Evolutionary conservation across 2,113 vertebrate species (phyloP), one percentile per base, ranked within the genome.

Genomic region (Ochotona curzoniae): DNA sequence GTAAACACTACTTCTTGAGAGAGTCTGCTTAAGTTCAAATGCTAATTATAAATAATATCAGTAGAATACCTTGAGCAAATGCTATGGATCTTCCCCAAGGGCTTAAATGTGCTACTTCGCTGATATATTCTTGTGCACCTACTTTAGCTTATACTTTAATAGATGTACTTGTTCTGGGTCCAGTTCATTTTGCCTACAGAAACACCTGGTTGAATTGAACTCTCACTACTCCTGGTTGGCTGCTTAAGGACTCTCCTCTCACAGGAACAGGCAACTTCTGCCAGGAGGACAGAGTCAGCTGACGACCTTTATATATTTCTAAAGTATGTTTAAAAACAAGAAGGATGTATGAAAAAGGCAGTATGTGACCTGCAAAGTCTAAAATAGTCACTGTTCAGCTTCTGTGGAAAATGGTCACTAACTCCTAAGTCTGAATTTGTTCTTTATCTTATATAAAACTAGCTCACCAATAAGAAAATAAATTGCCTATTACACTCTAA

Each of bases 321-420:
- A 90, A 83, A 90, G 38, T 15, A 49, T 83, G 79, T 8, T 73
- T 5, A 63, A 76, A 71, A 38, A 71, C 10, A 32, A 57, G 47
- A 95, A 83, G 5, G 83, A 61, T 71, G 76, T 83, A 28, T 94
- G 63, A 23, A 35, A 76, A 49, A 92, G 5, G 32, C 23, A 66
- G 21, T 74, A n/a, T 86, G 26, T 89, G 61, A 95, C 30, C 28
- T 66, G 28, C 32, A 87, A 91, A 87, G 30, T 7, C 61, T 83
- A 79, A 92, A 66, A 83, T 92, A 79, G 83, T 93, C 83, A 57
- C 66, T 90, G n/a, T 64, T 23, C 76, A 23, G 0, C 9, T 38
- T 69, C 74, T 87, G 61, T 12, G 49, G 44, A 93, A 95, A 86
- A 88, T 83, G 8, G 82, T 93, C 93, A 11, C 28, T 30, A 88